These are phyloP conservation scores for Nomada lathburiana DNA, from an alignment of 2,888 invertebrate genomes.

Conservation along the genomic window DNA sequence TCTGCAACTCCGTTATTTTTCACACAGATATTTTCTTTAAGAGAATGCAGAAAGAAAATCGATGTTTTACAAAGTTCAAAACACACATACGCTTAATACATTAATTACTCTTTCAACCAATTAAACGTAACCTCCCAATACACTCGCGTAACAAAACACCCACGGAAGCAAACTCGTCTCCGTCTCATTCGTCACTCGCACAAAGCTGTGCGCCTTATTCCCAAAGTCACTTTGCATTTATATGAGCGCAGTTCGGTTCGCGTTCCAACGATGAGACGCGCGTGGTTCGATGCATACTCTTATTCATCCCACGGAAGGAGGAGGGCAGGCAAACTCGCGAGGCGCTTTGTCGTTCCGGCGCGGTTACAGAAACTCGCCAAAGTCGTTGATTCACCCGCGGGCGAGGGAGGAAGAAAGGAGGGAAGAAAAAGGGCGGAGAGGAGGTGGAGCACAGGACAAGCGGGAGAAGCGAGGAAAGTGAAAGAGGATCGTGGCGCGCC, in stretches of 20 bases:
- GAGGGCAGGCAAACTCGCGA: background rate
- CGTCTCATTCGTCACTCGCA: slow-evolving; percentile 58
- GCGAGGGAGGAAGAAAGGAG: slow-evolving; percentile 9
- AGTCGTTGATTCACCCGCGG: slow-evolving; percentile 37
- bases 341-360: slow-evolving; percentile 21
- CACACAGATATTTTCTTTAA: no score
- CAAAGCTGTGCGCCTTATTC: slow-evolving; percentile 44
- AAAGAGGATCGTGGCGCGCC: slow-evolving; percentile 30
- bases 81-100: no score
- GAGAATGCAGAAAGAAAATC: no score
- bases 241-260: slow-evolving; percentile 61
- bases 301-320: background rate
- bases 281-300: slow-evolving; percentile 39
- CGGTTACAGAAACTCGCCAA: slow-evolving; percentile 37
- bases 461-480: slow-evolving; percentile 34
- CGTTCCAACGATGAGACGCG: slow-evolving; percentile 37
- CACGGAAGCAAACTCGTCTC: background rate
- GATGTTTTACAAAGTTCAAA: no score
- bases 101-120: no score
- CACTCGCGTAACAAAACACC: background rate
- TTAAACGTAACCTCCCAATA: no score
- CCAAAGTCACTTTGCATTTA: slow-evolving; percentile 74
- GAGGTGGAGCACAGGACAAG: slow-evolving; percentile 11
- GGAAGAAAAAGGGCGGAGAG: slow-evolving; percentile 1
- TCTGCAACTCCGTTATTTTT: no score